These are phyloP conservation scores for Ia io DNA, from an alignment of 2,113 vertebrate species.

Conservation along the genomic window DNA sequence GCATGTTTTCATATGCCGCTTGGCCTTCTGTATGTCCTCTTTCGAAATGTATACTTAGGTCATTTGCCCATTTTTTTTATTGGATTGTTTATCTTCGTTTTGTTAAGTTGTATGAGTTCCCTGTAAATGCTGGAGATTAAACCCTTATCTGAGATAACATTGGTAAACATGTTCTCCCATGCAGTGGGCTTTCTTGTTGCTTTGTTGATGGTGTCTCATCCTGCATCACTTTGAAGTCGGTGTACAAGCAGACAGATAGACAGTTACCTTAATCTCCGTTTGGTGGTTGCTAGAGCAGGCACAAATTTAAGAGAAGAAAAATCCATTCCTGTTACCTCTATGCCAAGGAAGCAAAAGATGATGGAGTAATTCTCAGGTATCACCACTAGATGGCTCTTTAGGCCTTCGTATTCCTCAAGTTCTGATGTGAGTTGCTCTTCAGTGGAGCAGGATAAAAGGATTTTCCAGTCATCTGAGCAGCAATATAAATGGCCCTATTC, in stretches of 20 bases:
- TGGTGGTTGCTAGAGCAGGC: not conserved
- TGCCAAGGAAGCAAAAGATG: not conserved
- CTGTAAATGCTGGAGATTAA: no score
- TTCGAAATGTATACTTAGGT: no score
- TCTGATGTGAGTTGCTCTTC: not conserved
- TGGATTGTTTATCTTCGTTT: no score
- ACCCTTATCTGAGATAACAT: no score
- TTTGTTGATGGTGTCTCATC: not conserved
- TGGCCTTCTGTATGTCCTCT: no score
- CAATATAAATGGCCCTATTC: constrained; percentile 53
- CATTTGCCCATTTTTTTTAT: no score
- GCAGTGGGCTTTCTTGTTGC: no score
- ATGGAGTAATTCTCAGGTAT: not conserved
- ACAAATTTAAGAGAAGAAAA: not conserved
- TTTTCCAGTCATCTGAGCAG: constrained; percentile 62
- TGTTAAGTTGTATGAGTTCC: no score
- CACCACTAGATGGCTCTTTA: constrained; percentile 53
- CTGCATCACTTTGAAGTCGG: not conserved
- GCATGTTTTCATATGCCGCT: no score
- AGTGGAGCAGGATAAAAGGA: constrained; percentile 44
- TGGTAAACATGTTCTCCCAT: no score
- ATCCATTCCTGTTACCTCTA: not conserved
- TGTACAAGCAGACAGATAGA: not conserved
- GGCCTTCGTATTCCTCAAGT: not conserved
- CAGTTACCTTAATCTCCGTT: not conserved